Conservation (phyloP, 2,113 vertebrate genomes). For the Cyprinodon tularosa region DNA sequence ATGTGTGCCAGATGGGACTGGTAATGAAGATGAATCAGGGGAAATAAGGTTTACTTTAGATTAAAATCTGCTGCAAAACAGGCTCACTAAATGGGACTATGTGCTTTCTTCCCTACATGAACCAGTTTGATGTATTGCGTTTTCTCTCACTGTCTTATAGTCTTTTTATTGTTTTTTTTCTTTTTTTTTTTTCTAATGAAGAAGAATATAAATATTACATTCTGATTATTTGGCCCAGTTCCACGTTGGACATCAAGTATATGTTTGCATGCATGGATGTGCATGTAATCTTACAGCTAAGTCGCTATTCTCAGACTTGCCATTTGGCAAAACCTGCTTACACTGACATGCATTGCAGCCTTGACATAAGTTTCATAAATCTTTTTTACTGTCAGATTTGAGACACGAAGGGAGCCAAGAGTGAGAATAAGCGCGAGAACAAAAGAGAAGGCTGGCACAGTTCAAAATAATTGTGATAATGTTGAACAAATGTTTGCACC, state of each 20-base stretch:
- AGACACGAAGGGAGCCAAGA: not conserved
- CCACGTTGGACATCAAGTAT: not conserved
- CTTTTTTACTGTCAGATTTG: conserved; percentile 43
- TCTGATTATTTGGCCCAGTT: not conserved
- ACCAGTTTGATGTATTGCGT: conserved; percentile 24
- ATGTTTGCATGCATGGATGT: conserved; percentile 9
- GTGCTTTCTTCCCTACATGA: conserved; percentile 46
- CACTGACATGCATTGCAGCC: conserved; percentile 49
- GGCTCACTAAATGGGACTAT: conserved; percentile 71
- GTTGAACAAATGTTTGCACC: not conserved
- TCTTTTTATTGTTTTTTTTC: conserved; percentile 4
- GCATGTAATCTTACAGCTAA: conserved; percentile 34
- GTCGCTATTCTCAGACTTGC: conserved; percentile 57
- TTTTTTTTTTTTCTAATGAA: not conserved
- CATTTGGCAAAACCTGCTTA: conserved; percentile 49
- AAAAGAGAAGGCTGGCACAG: conserved; percentile 10
- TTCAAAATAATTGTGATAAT: conserved; percentile 23
- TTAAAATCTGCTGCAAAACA: conserved; percentile 81
- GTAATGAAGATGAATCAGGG: conserved; percentile 73
- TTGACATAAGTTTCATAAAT: conserved; percentile 51
- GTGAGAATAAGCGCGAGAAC: conserved; percentile 8
- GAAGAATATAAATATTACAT: not conserved
- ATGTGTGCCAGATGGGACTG: conserved; percentile 47
- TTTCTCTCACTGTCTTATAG: conserved; percentile 24
- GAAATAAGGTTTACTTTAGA: conserved; percentile 66